Conservation (phyloP, 2,888 invertebrate genomes). For the Copidosoma aretas region DNA sequence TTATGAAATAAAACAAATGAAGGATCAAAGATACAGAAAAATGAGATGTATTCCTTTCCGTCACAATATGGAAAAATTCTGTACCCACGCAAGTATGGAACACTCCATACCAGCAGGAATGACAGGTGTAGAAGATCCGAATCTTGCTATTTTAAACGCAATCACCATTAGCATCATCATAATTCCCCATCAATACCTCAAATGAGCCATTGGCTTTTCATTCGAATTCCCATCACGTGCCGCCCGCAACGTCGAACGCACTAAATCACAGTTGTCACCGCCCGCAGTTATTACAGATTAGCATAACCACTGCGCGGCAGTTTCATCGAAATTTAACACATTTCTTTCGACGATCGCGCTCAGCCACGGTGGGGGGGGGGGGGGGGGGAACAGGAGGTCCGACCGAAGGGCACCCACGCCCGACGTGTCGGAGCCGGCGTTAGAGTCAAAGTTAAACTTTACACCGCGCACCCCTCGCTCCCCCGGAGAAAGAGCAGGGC, state of each 20-base stretch:
- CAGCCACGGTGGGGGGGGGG: background rate
- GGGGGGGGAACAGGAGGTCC: conserved; percentile 7
- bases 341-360: conserved; percentile 14
- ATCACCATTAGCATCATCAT: too few relatives aligned
- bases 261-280: conserved; percentile 20
- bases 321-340: conserved; percentile 27
- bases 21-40: too few relatives aligned
- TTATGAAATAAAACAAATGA: too few relatives aligned
- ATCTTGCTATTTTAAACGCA: too few relatives aligned
- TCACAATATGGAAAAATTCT: too few relatives aligned
- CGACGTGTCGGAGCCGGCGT: conserved; percentile 56
- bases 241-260: conserved; percentile 15
- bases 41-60: too few relatives aligned
- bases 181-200: too few relatives aligned
- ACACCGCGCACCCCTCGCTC: conserved; percentile 47
- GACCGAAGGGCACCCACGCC: background rate
- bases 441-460: conserved; percentile 59
- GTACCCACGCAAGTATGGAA: too few relatives aligned
- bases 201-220: too few relatives aligned
- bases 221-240: too few relatives aligned
- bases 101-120: too few relatives aligned
- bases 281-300: background rate
- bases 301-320: conserved; percentile 4
- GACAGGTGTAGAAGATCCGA: too few relatives aligned
- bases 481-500: conserved; percentile 17